Evolutionary conservation across 2,113 vertebrate genomes (phyloP).

Genomic region (Myiagra hebetior): DNA sequence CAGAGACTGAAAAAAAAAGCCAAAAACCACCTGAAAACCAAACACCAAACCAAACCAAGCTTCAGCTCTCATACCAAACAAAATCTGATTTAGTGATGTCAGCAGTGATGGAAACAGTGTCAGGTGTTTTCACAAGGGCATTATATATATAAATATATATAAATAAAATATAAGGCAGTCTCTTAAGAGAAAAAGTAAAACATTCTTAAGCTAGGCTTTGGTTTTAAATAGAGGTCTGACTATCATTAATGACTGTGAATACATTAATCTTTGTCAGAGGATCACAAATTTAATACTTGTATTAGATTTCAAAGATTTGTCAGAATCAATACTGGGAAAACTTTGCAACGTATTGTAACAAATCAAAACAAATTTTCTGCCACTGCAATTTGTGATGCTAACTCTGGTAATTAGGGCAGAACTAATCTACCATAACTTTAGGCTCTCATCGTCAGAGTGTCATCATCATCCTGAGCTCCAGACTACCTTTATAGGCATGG

Average conservation of each 20-base stretch:
- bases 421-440: conserved; percentile 3
- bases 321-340: neutral
- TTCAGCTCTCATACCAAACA: neutral
- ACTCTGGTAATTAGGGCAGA: neutral
- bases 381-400: neutral
- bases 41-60: neutral
- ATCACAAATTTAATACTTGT: neutral
- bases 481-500: neutral
- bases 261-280: neutral
- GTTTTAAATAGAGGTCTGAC: neutral
- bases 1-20: neutral
- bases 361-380: neutral
- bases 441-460: neutral
- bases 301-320: neutral
- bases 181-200: neutral
- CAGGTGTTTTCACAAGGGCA: neutral
- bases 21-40: neutral
- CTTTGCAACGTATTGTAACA: neutral
- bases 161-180: neutral
- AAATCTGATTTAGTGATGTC: neutral
- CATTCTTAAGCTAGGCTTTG: neutral
- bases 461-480: neutral
- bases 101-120: neutral
- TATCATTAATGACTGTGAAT: neutral
- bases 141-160: neutral